Evolutionary conservation across 1,140 invertebrate genomes (phyloP).

Genomic region (Pachypeltis micranthus): DNA sequence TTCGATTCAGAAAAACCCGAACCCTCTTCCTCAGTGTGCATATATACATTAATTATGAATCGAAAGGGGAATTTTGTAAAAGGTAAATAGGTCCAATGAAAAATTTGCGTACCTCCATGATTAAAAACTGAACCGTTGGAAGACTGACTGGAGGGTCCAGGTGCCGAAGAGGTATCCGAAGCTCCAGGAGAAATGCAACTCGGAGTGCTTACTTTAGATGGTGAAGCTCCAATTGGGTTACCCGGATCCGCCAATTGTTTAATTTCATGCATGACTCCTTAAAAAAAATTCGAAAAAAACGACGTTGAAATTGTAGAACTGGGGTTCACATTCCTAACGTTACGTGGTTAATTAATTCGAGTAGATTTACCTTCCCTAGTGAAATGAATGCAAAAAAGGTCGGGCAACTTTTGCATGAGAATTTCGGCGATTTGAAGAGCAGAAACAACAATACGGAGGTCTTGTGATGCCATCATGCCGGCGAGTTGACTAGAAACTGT

Average conservation of each 20-base stretch:
- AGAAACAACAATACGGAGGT: slow-evolving; percentile 89
- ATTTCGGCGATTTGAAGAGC: slow-evolving; percentile 95
- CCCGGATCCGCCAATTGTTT: slow-evolving; percentile 61
- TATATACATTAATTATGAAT: no score
- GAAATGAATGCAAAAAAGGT: slow-evolving; percentile 90
- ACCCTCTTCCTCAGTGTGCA: no score
- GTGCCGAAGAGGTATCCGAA: slow-evolving; percentile 9
- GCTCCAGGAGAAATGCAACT: slow-evolving; percentile 3
- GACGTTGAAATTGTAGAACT: neutral
- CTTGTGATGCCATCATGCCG: slow-evolving; percentile 92
- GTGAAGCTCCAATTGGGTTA: slow-evolving; percentile 46
- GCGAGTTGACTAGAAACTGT: slow-evolving; percentile 93
- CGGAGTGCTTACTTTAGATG: slow-evolving; percentile 42
- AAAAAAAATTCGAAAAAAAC: slow-evolving; percentile 13
- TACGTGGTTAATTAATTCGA: no score
- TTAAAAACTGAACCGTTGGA: slow-evolving; percentile 13
- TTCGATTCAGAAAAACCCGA: no score
- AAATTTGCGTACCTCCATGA: neutral
- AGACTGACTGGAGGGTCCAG: slow-evolving; percentile 15
- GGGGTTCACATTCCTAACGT: neutral
- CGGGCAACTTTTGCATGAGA: slow-evolving; percentile 87
- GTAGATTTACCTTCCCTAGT: slow-evolving; percentile 65
- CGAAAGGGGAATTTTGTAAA: no score
- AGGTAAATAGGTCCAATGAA: no score
- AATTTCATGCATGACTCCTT: slow-evolving; percentile 80